Evolutionary conservation across 92 coral and sea anemone species (phyloP).

Genomic region (Phymanthus crucifer): DNA sequence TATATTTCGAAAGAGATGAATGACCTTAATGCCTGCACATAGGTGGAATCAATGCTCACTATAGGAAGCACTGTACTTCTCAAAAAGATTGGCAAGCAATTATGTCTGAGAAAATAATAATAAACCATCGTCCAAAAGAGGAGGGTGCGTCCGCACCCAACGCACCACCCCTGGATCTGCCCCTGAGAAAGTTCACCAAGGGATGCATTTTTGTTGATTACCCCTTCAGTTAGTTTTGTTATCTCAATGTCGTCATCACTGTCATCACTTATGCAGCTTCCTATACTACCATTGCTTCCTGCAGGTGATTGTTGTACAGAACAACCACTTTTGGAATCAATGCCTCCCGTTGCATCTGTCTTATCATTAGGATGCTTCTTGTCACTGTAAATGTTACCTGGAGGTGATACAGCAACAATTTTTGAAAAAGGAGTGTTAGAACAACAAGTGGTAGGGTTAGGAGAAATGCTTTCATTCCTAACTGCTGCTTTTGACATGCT

Average conservation of each 20-base stretch:
- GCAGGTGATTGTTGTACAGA: background rate
- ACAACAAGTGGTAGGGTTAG: background rate
- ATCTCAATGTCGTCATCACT: background rate
- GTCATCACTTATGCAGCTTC: background rate
- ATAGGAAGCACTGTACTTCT: too few species aligned
- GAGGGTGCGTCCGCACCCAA: too few species aligned
- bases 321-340: background rate
- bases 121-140: too few species aligned
- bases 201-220: background rate
- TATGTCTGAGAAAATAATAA: too few species aligned
- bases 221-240: background rate
- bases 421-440: background rate
- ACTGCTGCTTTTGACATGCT: background rate
- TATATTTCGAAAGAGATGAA: too few species aligned
- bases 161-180: too few species aligned
- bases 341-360: too few species aligned
- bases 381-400: background rate
- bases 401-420: background rate
- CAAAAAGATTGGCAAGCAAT: too few species aligned
- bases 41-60: too few species aligned
- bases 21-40: too few species aligned
- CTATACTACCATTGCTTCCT: background rate
- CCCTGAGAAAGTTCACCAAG: background rate
- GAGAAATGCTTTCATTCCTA: background rate
- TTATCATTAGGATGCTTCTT: too few species aligned